Base-by-base conservation (phyloP, 2,888 invertebrate genomes). In the Lissocephala sabroskyi region DNA sequence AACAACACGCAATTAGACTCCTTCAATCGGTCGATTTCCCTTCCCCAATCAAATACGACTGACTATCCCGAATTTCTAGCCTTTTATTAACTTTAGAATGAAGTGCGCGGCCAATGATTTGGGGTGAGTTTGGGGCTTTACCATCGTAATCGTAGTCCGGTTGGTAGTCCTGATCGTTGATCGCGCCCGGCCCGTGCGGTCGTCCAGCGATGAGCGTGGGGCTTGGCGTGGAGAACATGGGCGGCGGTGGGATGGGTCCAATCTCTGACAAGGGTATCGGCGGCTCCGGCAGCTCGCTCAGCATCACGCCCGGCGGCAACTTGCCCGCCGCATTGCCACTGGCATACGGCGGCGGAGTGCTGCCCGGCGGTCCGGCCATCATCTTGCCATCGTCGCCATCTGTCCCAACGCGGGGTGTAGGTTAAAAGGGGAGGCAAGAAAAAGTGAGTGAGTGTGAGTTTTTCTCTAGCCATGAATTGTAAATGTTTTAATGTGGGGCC, bases 211-310 rank as follows among this genome's bases (percentile, higher is more conserved):
- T 85, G 68, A 91, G 86, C 60, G 87, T 88, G 61, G 92, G 93
- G 85, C 92, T 93, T 63, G 93, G 93, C 76, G 95, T 94, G 85
- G 94, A 94, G 88, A 96, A 96, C 96, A 96, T 96, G 65, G 96
- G 96, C 79, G 96, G 96, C 78, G 96, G 96, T 79, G 94, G 94
- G 84, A 94, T 94, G 64, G 95, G 96, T 59, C 96, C 96, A 85
- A 96, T 96, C 81, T 96, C 96, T 62, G 95, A 94, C 61, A 96
- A 87, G 47, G 95, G 94, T 81, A 96, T 95, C 67, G 95, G 95
- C 65, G 95, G 95, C 86, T 95, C 95, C 65, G 95, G 95, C 82
- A 95, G 87, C 83, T 95, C 94, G 68, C 93, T 93, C 75, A 95
- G 88, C 87, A 92, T 89, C 79, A 94, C 88, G 64, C 87, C 87